Conservation (phyloP, 2,797 vertebrate species). For the Eulemur rubriventer region DNA sequence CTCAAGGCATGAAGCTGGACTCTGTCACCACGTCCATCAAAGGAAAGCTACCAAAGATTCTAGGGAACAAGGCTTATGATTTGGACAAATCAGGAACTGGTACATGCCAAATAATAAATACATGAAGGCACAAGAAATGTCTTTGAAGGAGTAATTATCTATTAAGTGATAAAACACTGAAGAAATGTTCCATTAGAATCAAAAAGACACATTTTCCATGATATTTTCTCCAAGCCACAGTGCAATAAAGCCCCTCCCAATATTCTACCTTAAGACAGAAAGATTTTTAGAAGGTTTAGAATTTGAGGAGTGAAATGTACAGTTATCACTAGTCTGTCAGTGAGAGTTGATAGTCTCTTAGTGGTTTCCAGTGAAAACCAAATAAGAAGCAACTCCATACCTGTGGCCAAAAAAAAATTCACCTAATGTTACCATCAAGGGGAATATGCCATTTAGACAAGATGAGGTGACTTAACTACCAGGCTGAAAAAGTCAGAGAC, state of each 20-base stretch:
- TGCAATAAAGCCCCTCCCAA: not conserved
- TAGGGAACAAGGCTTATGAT: not conserved
- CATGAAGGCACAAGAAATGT: not conserved
- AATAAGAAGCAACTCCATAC: not conserved
- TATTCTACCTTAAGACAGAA: not conserved
- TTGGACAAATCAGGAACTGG: not conserved
- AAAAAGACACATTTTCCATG: conserved; percentile 24
- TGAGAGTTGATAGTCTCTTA: not conserved
- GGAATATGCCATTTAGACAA: not conserved
- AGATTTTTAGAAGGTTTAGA: not conserved
- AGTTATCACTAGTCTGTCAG: not conserved
- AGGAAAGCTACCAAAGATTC: not conserved
- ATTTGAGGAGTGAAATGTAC: not conserved
- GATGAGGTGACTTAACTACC: not conserved
- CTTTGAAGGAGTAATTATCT: conserved; percentile 27
- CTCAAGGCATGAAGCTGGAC: not conserved
- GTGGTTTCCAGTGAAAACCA: not conserved
- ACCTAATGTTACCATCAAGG: not conserved
- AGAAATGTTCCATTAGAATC: not conserved
- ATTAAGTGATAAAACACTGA: not conserved
- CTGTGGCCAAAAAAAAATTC: not conserved
- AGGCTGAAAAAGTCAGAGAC: not conserved
- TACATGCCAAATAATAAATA: not conserved
- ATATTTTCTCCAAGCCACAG: not conserved
- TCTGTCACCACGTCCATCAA: not conserved